Evolutionary conservation across 2,888 invertebrate species (phyloP), one percentile per base, ranked within the genome.

Genomic region (Notodonta ziczac): DNA sequence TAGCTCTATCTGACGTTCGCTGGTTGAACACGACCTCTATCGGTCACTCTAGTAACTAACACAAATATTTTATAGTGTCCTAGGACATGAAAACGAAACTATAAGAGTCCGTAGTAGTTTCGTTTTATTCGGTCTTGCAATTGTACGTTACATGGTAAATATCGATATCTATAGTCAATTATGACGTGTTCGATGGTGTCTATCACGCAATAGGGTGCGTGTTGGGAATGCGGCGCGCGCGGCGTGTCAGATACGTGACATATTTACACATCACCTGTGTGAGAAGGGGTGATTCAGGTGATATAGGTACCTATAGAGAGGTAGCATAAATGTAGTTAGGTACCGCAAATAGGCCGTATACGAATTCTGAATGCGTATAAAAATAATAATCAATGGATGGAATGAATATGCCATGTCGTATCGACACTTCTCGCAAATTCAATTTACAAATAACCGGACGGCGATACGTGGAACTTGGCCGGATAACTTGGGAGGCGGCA

Each of bases 261-360:
- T 80, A 81, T 78, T 80, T 80, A 73, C 68, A 67, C 70, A 67
- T 74, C 73, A 76, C 70, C 73, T 77, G 74, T 77, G 74, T 74
- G 70, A 24, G 32, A 60, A 65, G 60, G 60, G 67, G 64, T 62
- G 62, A 16, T 14, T 24, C 51, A 52, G 52, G 12, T 52, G 51
- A 52, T 52, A 9, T 51, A 4, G 2, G 10, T 24, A 24, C 24
- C 52, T 24, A 52, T 52, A n/a, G 13, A 10, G 4, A 4, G 4
- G 46, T 46, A 46, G 1, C 5, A 13, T 13, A 46, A 46, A 24
- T 24, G 24, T 24, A 24, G 24, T 24, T 24, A 4, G 4, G n/a
- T 46, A 46, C 6, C 10, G 4, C 0, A 46, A 46, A 46, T 46
- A 46, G 0, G 46, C 13, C 10, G 42, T 42, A 10, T n/a, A n/a